These are phyloP conservation scores for Latheticus oryzae DNA, from an alignment of 2,888 invertebrate genomes.

Conservation along the genomic window DNA sequence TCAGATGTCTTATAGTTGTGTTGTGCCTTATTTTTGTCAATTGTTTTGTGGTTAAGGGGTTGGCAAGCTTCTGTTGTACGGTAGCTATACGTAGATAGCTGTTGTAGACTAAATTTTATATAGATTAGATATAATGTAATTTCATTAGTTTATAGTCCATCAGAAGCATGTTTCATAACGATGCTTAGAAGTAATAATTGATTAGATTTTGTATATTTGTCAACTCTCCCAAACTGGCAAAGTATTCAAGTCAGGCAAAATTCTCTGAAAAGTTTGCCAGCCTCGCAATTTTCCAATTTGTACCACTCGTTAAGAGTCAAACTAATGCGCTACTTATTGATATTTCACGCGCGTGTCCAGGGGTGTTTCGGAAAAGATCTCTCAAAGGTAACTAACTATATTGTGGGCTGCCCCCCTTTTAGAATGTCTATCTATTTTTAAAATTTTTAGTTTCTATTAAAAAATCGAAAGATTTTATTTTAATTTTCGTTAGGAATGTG, in stretches of 20 bases:
- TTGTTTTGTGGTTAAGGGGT: conserved; percentile 63
- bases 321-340: conserved; percentile 65
- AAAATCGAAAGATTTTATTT: conserved; percentile 41
- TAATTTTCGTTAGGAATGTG: conserved; percentile 44
- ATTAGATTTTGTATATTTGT: conserved; percentile 16
- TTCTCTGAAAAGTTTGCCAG: conserved; percentile 64
- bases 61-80: conserved; percentile 65
- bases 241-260: too few species aligned
- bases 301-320: too few species aligned
- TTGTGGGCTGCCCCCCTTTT: conserved; percentile 67
- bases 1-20: conserved; percentile 59
- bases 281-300: conserved; percentile 59
- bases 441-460: conserved; percentile 53
- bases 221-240: too few species aligned
- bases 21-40: conserved; percentile 65
- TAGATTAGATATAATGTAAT: conserved; percentile 27
- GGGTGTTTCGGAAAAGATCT: conserved; percentile 97
- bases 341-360: conserved; percentile 74
- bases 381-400: conserved; percentile 88
- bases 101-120: conserved; percentile 34
- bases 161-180: conserved; percentile 26
- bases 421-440: conserved; percentile 62
- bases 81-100: conserved; percentile 55
- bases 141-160: conserved; percentile 25
- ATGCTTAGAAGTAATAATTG: conserved; percentile 29